Percentiles rank a stretch among this genome's conserved stretches.
Evolutionary conservation across 2,113 vertebrate genomes (phyloP).

Genomic region (Fulica atra): DNA sequence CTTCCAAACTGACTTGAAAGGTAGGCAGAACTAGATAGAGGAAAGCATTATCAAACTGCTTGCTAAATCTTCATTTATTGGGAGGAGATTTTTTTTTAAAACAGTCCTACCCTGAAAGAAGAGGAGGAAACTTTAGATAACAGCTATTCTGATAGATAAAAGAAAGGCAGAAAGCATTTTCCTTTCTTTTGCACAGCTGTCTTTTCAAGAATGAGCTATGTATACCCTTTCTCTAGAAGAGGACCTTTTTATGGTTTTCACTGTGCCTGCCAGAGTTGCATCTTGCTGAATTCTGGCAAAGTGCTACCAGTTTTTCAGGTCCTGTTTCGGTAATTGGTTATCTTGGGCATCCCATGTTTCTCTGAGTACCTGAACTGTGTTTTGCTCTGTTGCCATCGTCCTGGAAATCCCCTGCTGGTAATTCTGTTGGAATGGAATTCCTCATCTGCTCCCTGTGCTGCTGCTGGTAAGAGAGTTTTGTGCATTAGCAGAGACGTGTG

Average conservation of each 20-base stretch:
- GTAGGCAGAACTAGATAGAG: not conserved
- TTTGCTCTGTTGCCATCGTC: not conserved
- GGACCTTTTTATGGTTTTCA: not conserved
- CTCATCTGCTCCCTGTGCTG: constrained; percentile 36
- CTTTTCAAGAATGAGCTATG: not conserved
- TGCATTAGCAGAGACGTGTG: not conserved
- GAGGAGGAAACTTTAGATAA: constrained; percentile 40
- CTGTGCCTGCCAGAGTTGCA: not conserved
- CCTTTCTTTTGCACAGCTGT: not conserved
- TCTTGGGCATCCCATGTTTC: not conserved
- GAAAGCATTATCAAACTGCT: constrained; percentile 1
- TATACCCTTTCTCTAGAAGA: not conserved
- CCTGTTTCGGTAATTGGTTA: not conserved
- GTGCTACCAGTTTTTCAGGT: not conserved
- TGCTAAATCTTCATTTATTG: not conserved
- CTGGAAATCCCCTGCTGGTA: constrained; percentile 41
- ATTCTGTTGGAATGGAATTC: constrained; percentile 60
- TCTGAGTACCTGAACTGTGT: not conserved
- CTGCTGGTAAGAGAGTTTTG: constrained; percentile 52
- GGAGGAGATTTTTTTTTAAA: not conserved
- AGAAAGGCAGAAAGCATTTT: constrained; percentile 6
- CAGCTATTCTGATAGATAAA: not conserved
- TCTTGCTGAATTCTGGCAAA: constrained; percentile 23
- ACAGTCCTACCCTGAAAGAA: not conserved
- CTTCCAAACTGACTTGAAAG: constrained; percentile 26